A percentile compares a stretch with the other conserved stretches of the same genome.
Conservation (phyloP, 2,888 invertebrate species). For the Omphaloscelis lunosa region DNA sequence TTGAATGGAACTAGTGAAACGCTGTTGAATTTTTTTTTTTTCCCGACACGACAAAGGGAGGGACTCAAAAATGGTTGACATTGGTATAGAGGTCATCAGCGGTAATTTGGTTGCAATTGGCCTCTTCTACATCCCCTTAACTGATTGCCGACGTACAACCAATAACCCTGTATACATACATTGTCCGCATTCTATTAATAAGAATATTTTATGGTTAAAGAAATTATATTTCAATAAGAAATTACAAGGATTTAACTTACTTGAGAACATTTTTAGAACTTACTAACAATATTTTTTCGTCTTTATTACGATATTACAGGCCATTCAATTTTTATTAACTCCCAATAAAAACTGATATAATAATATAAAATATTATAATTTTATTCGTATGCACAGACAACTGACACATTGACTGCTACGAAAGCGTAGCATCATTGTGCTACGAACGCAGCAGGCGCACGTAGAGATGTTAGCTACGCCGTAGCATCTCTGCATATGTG, state of each 20-base stretch:
- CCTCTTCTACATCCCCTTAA: too few relatives aligned
- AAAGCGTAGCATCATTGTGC: neutral
- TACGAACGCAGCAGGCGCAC: neutral
- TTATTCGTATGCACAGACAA: neutral
- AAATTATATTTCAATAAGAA: too few relatives aligned
- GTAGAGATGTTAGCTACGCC: conserved; percentile 10
- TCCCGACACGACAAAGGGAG: too few relatives aligned
- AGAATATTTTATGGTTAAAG: neutral
- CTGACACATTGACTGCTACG: neutral
- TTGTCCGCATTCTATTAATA: neutral
- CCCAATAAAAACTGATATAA: too few relatives aligned
- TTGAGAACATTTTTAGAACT: too few relatives aligned
- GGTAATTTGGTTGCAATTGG: too few relatives aligned
- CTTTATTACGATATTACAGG: neutral
- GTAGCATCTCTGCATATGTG: neutral
- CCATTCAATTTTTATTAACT: neutral
- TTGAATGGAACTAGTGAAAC: neutral
- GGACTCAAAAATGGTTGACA: neutral
- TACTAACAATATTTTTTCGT: neutral
- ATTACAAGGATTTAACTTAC: too few relatives aligned
- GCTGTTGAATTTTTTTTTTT: neutral
- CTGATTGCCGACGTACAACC: too few relatives aligned
- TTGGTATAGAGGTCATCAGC: neutral
- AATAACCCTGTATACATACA: neutral
- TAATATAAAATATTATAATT: neutral